Evolutionary conservation across 1,140 invertebrate genomes (phyloP).

Genomic region (Zaprionus africanus): DNA sequence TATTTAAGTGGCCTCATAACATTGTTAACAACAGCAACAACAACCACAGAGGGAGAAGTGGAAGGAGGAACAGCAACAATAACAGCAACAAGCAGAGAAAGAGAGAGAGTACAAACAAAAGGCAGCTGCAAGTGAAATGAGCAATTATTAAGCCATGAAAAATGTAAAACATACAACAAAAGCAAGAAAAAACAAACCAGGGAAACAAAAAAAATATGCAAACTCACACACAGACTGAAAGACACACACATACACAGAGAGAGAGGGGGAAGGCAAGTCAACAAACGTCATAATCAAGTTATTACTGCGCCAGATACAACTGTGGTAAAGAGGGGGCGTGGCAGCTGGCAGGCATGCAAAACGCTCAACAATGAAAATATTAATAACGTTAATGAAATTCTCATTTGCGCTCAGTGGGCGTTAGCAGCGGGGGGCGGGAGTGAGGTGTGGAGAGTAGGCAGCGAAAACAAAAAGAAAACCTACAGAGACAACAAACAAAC

Average conservation of each 20-base stretch:
- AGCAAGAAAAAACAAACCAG: slow-evolving; percentile 18
- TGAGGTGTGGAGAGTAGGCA: background rate
- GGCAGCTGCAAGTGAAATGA: slow-evolving; percentile 71
- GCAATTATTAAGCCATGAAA: slow-evolving; percentile 76
- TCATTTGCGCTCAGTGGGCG: slow-evolving; percentile 48
- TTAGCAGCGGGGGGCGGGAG: background rate
- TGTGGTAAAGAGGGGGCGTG: slow-evolving; percentile 5
- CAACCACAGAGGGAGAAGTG: background rate
- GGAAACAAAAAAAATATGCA: slow-evolving; percentile 1
- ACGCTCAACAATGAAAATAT: slow-evolving; percentile 72
- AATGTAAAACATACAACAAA: slow-evolving; percentile 57
- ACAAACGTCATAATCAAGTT: slow-evolving; percentile 71
- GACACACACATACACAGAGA: background rate
- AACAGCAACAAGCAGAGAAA: background rate
- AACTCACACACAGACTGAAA: slow-evolving; percentile 10
- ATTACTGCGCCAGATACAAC: slow-evolving; percentile 45
- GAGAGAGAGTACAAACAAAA: slow-evolving; percentile 56
- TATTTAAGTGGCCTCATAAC: slow-evolving; percentile 77
- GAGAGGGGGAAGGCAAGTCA: slow-evolving; percentile 24
- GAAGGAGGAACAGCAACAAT: slow-evolving; percentile 23
- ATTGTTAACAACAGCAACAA: slow-evolving; percentile 66
- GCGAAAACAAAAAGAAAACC: slow-evolving; percentile 17
- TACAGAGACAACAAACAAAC: slow-evolving; percentile 46
- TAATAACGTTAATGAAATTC: slow-evolving; percentile 77
- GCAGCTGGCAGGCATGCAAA: slow-evolving; percentile 48